Percentiles rank a stretch among this genome's conserved stretches.
phyloP scores from a whole-genome alignment of 2,888 invertebrate genomes.

The Chromoteleia sp. region DNA sequence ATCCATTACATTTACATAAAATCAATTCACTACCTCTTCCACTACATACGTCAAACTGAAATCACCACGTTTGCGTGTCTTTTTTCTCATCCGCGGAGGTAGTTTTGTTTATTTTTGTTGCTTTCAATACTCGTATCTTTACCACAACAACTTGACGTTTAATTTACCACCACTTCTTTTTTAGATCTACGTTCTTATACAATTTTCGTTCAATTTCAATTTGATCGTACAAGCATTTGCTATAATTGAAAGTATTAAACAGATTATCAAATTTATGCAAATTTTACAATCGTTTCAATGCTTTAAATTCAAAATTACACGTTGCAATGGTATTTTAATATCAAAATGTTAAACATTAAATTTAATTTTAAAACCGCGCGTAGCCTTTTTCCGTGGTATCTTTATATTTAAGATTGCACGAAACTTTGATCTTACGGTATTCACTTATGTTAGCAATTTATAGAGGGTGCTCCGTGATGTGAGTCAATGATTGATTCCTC shows the following conservation, averaged over 20 bases:
- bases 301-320: neutral
- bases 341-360: neutral
- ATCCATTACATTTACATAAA: slow-evolving; percentile 64
- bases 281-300: too few relatives aligned
- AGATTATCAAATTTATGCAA: too few relatives aligned
- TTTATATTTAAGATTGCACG: neutral
- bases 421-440: slow-evolving; percentile 11
- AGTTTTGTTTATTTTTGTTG: slow-evolving; percentile 7
- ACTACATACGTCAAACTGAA: slow-evolving; percentile 50
- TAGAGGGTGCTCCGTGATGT: neutral
- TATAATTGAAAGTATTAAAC: too few relatives aligned
- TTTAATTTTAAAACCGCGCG: neutral
- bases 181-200: neutral
- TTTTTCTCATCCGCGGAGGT: neutral
- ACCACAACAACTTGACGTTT: neutral
- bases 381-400: neutral
- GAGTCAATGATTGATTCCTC: slow-evolving; percentile 35
- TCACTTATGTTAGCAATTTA: slow-evolving; percentile 37
- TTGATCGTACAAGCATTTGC: too few relatives aligned
- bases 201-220: too few relatives aligned
- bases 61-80: slow-evolving; percentile 34
- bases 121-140: slow-evolving; percentile 14
- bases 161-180: neutral
- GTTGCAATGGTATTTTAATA: too few relatives aligned
- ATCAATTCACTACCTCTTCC: slow-evolving; percentile 57